Conservation (phyloP, 2,888 invertebrate genomes). For the Gortyna flavago region DNA sequence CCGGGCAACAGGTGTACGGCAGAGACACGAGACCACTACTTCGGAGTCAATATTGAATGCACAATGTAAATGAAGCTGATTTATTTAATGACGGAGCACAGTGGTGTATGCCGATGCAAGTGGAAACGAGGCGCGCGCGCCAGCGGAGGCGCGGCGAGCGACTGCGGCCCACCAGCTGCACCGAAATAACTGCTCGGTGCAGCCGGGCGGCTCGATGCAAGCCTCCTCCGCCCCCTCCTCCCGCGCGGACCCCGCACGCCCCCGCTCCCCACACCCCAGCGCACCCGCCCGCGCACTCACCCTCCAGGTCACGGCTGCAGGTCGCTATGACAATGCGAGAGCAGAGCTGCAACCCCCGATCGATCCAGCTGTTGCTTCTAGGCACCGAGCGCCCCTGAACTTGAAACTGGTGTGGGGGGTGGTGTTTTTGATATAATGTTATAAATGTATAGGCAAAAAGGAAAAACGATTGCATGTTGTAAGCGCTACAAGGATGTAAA, state of each 20-base stretch:
- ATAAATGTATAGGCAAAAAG: conserved; percentile 8
- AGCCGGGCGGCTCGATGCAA: conserved; percentile 88
- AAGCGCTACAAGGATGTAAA: conserved; percentile 23
- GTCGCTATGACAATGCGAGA: conserved; percentile 78
- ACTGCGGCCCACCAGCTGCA: conserved; percentile 86
- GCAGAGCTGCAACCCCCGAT: conserved; percentile 78
- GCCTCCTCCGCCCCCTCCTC: conserved; percentile 69
- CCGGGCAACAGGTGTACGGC: conserved; percentile 81
- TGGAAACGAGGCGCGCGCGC: conserved; percentile 80
- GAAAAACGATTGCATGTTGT: background rate
- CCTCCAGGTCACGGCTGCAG: conserved; percentile 87
- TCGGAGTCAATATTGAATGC: conserved; percentile 56
- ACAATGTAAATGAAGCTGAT: conserved; percentile 62
- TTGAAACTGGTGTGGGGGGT: conserved; percentile 64
- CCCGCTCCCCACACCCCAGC: conserved; percentile 44
- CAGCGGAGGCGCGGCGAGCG: conserved; percentile 83
- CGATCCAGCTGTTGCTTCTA: conserved; percentile 87
- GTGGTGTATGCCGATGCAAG: conserved; percentile 74
- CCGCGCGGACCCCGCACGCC: conserved; percentile 49
- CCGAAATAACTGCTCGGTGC: conserved; percentile 89
- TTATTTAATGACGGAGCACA: conserved; percentile 70
- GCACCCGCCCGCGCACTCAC: conserved; percentile 57
- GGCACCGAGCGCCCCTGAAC: conserved; percentile 78
- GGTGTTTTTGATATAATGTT: conserved; percentile 30
- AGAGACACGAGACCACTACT: conserved; percentile 62